These are phyloP conservation scores for Amazona vittata DNA, from an alignment of 2,113 vertebrate species.

Conservation along the genomic window DNA sequence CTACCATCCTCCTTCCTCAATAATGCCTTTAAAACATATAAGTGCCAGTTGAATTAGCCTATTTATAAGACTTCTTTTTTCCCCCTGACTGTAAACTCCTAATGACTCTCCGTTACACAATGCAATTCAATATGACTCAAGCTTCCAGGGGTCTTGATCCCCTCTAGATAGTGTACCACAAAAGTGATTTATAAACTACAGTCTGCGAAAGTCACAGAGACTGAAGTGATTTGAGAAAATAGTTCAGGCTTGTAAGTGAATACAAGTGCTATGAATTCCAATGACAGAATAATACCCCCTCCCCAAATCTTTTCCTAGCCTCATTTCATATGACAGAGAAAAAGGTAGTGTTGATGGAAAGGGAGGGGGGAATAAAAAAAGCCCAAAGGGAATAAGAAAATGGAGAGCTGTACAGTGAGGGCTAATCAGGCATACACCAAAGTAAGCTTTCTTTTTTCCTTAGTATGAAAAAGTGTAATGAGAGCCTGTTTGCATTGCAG, in stretches of 20 bases:
- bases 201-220: slow-evolving; percentile 70
- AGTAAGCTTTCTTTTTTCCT: slow-evolving; percentile 51
- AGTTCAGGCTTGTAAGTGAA: slow-evolving; percentile 74
- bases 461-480: slow-evolving; percentile 67
- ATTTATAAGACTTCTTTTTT: slow-evolving; percentile 72
- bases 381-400: slow-evolving; percentile 22
- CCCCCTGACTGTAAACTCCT: slow-evolving; percentile 71
- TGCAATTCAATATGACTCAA: slow-evolving; percentile 73
- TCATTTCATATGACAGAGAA: slow-evolving; percentile 71
- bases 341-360: slow-evolving; percentile 46
- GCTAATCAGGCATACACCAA: slow-evolving; percentile 66
- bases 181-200: slow-evolving; percentile 78
- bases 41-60: slow-evolving; percentile 66
- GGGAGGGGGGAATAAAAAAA: neutral
- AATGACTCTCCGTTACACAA: slow-evolving; percentile 60
- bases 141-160: slow-evolving; percentile 70
- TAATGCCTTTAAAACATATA: slow-evolving; percentile 63
- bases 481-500: slow-evolving; percentile 73
- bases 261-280: slow-evolving; percentile 77
- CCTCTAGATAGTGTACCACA: slow-evolving; percentile 43
- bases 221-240: slow-evolving; percentile 72
- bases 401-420: slow-evolving; percentile 18
- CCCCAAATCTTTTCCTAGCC: slow-evolving; percentile 62
- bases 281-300: slow-evolving; percentile 62
- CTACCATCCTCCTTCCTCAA: slow-evolving; percentile 37